These are phyloP conservation scores for Sylvilagus bachmani DNA, from an alignment of 2,113 vertebrate genomes.

Conservation along the genomic window DNA sequence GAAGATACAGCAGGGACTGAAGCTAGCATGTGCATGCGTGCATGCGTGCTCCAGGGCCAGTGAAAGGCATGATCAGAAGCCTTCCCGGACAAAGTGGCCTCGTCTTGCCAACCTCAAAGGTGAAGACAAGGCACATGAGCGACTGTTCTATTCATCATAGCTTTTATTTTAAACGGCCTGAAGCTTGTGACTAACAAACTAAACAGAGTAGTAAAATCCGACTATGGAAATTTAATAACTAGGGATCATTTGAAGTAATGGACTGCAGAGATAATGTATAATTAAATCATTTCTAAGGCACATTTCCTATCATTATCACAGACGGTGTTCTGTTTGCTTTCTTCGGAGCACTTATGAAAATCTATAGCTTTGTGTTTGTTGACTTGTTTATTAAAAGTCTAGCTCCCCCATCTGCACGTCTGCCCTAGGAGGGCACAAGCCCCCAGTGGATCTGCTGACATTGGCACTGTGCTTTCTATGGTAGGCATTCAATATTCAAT, in stretches of 20 bases:
- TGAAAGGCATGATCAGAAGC: neutral
- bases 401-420: neutral
- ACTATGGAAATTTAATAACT: slow-evolving; percentile 60
- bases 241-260: slow-evolving; percentile 67
- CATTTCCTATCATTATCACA: slow-evolving; percentile 36
- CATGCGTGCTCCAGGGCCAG: no score
- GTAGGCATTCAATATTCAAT: neutral
- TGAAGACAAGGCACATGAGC: slow-evolving; percentile 5
- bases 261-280: slow-evolving; percentile 31
- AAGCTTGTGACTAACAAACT: slow-evolving; percentile 50
- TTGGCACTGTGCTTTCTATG: neutral
- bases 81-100: neutral
- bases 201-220: slow-evolving; percentile 57
- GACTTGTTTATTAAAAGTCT: slow-evolving; percentile 4
- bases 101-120: neutral
- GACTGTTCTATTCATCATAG: neutral
- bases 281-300: slow-evolving; percentile 49
- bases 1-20: neutral
- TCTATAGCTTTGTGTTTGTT: neutral
- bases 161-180: slow-evolving; percentile 50
- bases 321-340: slow-evolving; percentile 11
- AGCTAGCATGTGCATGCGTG: no score
- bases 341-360: slow-evolving; percentile 5
- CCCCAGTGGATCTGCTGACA: neutral
- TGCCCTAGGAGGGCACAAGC: neutral